Evolutionary conservation across 2,797 vertebrate genomes (phyloP).

Genomic region (Sebastes ruberrimus): DNA sequence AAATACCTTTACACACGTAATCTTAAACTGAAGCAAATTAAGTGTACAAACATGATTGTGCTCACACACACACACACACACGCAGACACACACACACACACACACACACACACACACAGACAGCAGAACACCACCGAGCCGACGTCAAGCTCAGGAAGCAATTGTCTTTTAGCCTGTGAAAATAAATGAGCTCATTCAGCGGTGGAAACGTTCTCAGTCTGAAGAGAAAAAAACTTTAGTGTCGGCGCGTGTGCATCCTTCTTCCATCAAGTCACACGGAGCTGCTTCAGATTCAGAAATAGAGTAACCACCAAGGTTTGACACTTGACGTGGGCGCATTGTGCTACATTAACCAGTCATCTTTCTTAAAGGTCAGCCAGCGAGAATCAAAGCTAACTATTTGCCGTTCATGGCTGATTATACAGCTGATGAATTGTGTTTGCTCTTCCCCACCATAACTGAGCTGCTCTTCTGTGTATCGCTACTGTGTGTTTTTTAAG

Average conservation of each 20-base stretch:
- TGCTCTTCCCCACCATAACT: not conserved
- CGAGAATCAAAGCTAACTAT: constrained; percentile 19
- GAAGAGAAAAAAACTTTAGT: constrained; percentile 42
- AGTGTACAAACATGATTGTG: constrained; percentile 4
- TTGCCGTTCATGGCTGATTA: constrained; percentile 38
- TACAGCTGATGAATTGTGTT: constrained; percentile 27
- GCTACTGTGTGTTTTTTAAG: not conserved
- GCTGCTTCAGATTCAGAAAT: constrained; percentile 4
- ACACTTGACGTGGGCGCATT: constrained; percentile 13
- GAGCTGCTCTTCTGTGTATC: not conserved
- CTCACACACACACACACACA: not conserved
- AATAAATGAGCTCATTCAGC: constrained; percentile 57
- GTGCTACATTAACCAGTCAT: constrained; percentile 24
- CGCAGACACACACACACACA: not conserved
- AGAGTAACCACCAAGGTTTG: constrained; percentile 8
- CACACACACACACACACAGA: not conserved
- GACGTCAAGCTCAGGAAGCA: constrained; percentile 33
- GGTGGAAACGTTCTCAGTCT: constrained; percentile 48
- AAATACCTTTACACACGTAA: not conserved
- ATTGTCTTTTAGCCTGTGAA: constrained; percentile 60
- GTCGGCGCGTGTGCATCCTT: constrained; percentile 10
- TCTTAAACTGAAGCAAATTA: constrained; percentile 3
- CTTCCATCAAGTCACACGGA: not conserved
- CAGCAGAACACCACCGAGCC: not conserved
- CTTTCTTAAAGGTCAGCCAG: constrained; percentile 31